A percentile compares a stretch with the other conserved stretches of the same genome.
Evolutionary conservation across 1,140 invertebrate species (phyloP).

Genomic region (Patella vulgata): DNA sequence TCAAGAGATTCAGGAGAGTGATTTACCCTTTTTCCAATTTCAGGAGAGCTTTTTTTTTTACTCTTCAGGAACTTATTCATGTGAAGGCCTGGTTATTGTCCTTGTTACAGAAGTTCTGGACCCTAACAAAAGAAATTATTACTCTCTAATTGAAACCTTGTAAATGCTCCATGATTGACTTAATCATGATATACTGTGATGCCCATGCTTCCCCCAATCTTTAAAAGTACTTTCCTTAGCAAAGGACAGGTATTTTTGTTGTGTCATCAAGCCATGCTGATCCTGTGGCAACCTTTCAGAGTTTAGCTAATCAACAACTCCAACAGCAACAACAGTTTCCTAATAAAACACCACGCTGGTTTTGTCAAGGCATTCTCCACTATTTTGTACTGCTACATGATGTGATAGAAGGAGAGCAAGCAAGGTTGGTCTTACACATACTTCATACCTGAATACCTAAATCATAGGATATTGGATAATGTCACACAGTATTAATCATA

Average conservation of each 20-base stretch:
- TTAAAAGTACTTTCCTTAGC: slow-evolving; percentile 52
- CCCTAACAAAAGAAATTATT: too few species aligned
- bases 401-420: slow-evolving; percentile 73
- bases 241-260: slow-evolving; percentile 73
- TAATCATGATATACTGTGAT: too few species aligned
- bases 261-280: slow-evolving; percentile 84
- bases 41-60: too few species aligned
- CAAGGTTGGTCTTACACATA: slow-evolving; percentile 68
- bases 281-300: slow-evolving; percentile 81
- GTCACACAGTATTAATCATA: slow-evolving; percentile 30
- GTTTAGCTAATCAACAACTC: slow-evolving; percentile 80
- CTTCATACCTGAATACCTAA: not conserved
- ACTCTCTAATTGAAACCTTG: too few species aligned
- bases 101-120: too few species aligned
- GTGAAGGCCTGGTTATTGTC: too few species aligned
- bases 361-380: slow-evolving; percentile 83
- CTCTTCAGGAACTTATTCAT: too few species aligned
- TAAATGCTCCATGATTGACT: too few species aligned
- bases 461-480: slow-evolving; percentile 2
- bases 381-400: slow-evolving; percentile 94
- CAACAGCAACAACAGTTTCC: slow-evolving; percentile 78
- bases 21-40: too few species aligned
- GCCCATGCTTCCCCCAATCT: too few species aligned
- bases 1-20: too few species aligned
- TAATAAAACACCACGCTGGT: slow-evolving; percentile 79